Base-by-base conservation (phyloP, 2,888 invertebrate species). In the Andrena dorsata region DNA sequence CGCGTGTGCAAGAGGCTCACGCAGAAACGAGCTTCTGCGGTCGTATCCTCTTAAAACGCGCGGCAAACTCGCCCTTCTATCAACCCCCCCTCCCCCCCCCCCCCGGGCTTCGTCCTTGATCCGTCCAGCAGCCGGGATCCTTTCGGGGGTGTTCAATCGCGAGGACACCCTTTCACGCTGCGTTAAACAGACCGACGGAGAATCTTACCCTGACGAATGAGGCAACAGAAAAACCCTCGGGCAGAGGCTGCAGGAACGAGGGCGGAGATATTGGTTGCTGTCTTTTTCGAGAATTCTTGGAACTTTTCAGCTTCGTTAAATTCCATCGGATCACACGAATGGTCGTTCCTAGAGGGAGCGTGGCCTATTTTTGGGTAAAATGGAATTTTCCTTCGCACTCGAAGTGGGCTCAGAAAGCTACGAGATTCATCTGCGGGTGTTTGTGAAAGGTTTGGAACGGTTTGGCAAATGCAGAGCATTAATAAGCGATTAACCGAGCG, bases 41-140 rank as follows among this genome's bases (percentile, higher is more conserved):
- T 41, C 51, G 60, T 51, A 73, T 47, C 35, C 49, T 82, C 72
- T 70, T 79, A 72, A 81, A 74, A 64, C 70, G 63, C 61, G 56
- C 10, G 58, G 65, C 28, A 49, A 77, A 63, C 65, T 65, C 72
- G 41, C 13, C 41, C 13, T 1, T 41, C 16, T 41, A 1, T 41
- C 41, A 5, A 41, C 16, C 49, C 53, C 35, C 20, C 6, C 30
- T 6, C 5, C 28, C 28, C 6, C 30, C 30, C 5, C 28, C 28
- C 58, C 4, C 53, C 23, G 13, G 16, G 41, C 13, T 47, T 64
- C 41, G 41, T 16, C 64, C 41, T 26, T 41, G 58, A 73, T 72
- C 32, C 73, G 28, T 1, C n/a, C 10, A 8, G 10, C 60, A n/a
- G 60, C 35, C 32, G 26, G 16, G 26, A 20, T 68, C 56, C 66